Evolutionary conservation across 2,888 invertebrate genomes (phyloP).

Genomic region (Drosophila conformis): DNA sequence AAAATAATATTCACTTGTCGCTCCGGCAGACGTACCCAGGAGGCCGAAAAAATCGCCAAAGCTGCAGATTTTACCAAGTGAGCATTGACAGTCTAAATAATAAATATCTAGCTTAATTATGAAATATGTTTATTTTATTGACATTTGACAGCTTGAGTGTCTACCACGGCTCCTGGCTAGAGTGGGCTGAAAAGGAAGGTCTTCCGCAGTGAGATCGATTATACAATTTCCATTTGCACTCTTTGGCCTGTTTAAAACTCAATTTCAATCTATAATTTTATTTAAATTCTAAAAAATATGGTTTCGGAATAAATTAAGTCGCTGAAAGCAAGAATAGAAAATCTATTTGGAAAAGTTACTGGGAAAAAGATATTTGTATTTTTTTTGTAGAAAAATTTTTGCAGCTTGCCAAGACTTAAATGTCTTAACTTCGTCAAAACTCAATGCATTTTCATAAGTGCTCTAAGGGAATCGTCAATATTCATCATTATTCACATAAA

Average conservation of each 20-base stretch:
- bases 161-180: slow-evolving; percentile 66
- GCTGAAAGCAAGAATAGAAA: slow-evolving; percentile 4
- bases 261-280: slow-evolving; percentile 11
- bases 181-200: slow-evolving; percentile 66
- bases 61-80: slow-evolving; percentile 55
- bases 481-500: background rate
- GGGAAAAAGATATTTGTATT: background rate
- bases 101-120: background rate
- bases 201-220: slow-evolving; percentile 25
- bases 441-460: background rate
- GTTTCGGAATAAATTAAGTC: slow-evolving; percentile 49
- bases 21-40: slow-evolving; percentile 51
- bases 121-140: background rate
- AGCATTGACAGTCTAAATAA: background rate
- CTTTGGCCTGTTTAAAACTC: slow-evolving; percentile 11
- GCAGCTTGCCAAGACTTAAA: background rate
- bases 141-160: slow-evolving; percentile 43
- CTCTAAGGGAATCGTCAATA: background rate
- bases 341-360: background rate
- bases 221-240: background rate
- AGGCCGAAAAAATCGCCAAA: slow-evolving; percentile 59
- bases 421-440: too few species aligned
- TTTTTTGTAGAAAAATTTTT: background rate
- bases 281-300: slow-evolving; percentile 15
- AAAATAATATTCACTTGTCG: slow-evolving; percentile 66